A percentile compares a stretch with the other conserved stretches of the same genome.
Conservation (phyloP, 2,888 invertebrate genomes). For the Lepetodrilus schrolli region DNA sequence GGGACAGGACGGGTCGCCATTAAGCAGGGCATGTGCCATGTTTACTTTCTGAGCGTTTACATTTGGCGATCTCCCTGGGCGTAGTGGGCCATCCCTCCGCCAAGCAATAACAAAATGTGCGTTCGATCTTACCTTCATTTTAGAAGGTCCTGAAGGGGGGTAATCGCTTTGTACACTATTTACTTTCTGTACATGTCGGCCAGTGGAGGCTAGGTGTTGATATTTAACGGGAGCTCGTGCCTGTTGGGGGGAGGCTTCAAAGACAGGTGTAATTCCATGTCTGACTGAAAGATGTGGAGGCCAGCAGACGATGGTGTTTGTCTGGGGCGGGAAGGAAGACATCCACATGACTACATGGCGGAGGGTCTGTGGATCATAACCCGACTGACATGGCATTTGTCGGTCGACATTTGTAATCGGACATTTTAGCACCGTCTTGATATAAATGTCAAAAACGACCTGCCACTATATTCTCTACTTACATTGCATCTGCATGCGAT, state of each 20-base stretch:
- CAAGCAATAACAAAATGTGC: neutral
- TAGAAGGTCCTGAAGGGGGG: neutral
- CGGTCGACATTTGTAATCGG: neutral
- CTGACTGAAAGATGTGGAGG: neutral
- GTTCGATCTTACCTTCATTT: neutral
- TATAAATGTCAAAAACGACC: neutral
- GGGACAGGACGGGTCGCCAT: neutral
- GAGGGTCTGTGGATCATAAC: neutral
- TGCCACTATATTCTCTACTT: no score
- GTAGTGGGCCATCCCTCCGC: neutral
- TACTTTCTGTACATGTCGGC: neutral
- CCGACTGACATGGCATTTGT: neutral
- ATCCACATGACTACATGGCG: no score
- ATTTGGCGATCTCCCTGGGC: neutral
- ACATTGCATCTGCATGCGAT: neutral
- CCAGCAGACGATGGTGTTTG: neutral
- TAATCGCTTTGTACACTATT: slow-evolving; percentile 10
- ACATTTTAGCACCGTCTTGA: neutral
- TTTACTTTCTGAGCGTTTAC: neutral
- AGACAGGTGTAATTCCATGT: slow-evolving; percentile 3
- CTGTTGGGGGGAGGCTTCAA: no score
- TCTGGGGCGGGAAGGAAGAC: neutral
- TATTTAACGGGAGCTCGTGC: slow-evolving; percentile 10
- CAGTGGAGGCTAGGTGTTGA: slow-evolving; percentile 4
- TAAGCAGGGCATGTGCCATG: slow-evolving; percentile 2